Evolutionary conservation across 2,797 vertebrate genomes (phyloP), one percentile per base, ranked within the genome.

Genomic region (Brachyrhaphis roseni): DNA sequence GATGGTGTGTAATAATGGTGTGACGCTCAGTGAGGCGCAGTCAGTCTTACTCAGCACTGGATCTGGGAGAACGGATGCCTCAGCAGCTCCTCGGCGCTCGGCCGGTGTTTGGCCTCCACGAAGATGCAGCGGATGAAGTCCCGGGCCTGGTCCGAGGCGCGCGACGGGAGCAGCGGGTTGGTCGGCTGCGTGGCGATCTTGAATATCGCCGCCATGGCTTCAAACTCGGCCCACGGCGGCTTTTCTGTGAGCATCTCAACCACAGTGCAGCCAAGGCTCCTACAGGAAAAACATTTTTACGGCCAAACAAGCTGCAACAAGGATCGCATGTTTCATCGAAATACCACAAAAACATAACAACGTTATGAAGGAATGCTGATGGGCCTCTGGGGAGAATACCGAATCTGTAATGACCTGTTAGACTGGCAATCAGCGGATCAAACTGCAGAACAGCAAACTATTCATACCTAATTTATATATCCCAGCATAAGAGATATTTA

Each of bases 241-340:
- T 99, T 99, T 92, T 99, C 97, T 0, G 98, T 99, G 93, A 99
- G 94, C 98, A 99, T 99, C 92, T 99, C 98, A 84, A 99, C 98
- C 90, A 99, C 98, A 0, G 98, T 99, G 83, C 98, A 99, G 80
- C 96, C 98, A 0, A 99, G 96, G 91, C 98, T 99, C 98, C 98
- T 99, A 49, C 11, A 82, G 77, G 77, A 74, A 1, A 84, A 43
- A 0, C 28, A 13, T 57, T 43, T 34, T 57, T 49, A 51, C 18
- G 59, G 55, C 23, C 73, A 12, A 72, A 85, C 84, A 83, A 76
- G 72, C 31, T 79, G 46, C 82, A 80, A 87, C 78, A 86, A 82
- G 86, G 7, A 75, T 79, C 66, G 66, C 11, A 66, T 57, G 71
- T 70, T 39, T 66, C 16, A 28, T 59, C 43, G 55, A 39, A 47